These are phyloP conservation scores for Enhydra lutris DNA, from an alignment of 2,113 vertebrate genomes.

Conservation along the genomic window DNA sequence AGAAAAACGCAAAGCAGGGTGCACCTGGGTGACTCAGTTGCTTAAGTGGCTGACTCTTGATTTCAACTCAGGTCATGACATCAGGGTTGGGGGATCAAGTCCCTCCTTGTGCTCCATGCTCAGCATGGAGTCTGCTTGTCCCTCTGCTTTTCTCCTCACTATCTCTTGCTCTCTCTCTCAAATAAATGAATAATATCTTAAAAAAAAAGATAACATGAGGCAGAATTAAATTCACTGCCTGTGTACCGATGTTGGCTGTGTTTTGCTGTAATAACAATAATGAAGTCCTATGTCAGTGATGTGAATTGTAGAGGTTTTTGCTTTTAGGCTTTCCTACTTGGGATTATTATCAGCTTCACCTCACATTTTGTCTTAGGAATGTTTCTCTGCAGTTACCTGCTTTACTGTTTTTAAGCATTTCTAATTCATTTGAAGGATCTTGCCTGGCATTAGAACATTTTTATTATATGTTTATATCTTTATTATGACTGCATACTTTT, in stretches of 20 bases:
- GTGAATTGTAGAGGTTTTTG: background rate
- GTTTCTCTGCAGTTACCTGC: background rate
- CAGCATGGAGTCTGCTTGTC: background rate
- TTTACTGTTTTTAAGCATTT: background rate
- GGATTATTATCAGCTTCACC: background rate
- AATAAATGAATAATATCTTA: background rate
- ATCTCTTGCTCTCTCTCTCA: background rate
- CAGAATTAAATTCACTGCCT: background rate
- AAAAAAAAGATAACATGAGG: background rate
- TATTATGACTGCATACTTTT: background rate
- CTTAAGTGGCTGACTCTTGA: background rate
- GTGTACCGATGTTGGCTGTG: background rate
- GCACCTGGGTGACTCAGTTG: background rate
- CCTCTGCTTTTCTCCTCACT: background rate
- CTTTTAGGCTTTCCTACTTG: background rate
- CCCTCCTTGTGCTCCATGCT: background rate
- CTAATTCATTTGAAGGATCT: background rate
- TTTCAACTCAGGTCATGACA: background rate
- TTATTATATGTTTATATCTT: background rate
- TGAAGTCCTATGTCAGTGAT: background rate
- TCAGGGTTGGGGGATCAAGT: background rate
- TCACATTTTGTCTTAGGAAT: background rate
- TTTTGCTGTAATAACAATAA: slow-evolving; percentile 17
- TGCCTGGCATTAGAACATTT: background rate
- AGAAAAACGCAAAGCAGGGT: background rate